Base-by-base conservation (phyloP, 2,113 vertebrate species). In the Anseranas semipalmata region DNA sequence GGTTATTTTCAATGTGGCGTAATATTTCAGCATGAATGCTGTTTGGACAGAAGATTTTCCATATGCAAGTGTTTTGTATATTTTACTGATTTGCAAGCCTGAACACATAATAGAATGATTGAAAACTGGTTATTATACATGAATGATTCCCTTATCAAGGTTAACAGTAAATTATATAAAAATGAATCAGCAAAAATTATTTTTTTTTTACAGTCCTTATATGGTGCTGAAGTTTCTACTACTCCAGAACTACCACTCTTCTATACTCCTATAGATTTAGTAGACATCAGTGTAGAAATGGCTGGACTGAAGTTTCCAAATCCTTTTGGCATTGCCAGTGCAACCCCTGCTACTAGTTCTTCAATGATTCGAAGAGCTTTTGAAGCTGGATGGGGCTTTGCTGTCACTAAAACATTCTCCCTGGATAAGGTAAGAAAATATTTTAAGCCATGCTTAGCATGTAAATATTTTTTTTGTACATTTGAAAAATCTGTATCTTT, bases 341-440 rank as follows among this genome's bases (percentile, higher is more conserved):
- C 99, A 15, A 98, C 99, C 14, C 99, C 99, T 76, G 97, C 99
- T 56, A 99, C 99, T 19, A 99, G 98, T 87, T 96, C 99, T 12
- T 95, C 99, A 35, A 99, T 99, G 99, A 99, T 99, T 93, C 98
- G 99, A 88, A 98, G 99, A 97, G 99, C 99, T 39, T 99, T 99
- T 97, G 98, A 99, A 93, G 98, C 99, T 75, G 99, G 99, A 50
- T 99, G 99, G 99, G 98, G 98, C 70, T 99, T 99, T 81, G 99
- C 99, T 89, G 95, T 99, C 89, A 99, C 99, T 87, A 99, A 99
- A 98, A 99, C 99, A 0, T 99, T 99, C 95, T 98, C 98, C 63
- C 97, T 99, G 90, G 98, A 99, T 97, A 99, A 99, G 99, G 96
- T 97, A 81, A 96, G 81, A 71, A 93, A 73, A 55, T 66, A 50